Base-by-base conservation (phyloP, 2,888 invertebrate genomes). In the Dasysyrphus tricinctus region DNA sequence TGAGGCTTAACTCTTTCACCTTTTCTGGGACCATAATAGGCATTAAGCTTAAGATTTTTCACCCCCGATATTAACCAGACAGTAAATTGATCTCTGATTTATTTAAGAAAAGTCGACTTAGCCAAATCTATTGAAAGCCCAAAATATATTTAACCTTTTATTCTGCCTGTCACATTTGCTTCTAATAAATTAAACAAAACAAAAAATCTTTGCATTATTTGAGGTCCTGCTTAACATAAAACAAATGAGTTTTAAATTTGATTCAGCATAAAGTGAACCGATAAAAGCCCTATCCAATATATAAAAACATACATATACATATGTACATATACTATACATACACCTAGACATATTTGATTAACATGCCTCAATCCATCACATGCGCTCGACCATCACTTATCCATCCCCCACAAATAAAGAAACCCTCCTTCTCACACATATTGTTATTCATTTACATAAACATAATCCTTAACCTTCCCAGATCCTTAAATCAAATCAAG, bases 401-500 rank as follows among this genome's bases (percentile, higher is more conserved):
- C 86, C 81, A 67, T 29, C 3, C 34, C 3, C 34, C 19, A 16
- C 32, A 44, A 44, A 49, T 9, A 65, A 5, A 49, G 11, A 67
- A 0, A 12, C 47, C 5, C 16, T 32, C 16, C 11, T 11, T 2
- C 19, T 11, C 39, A 37, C 37, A 37, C 61, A 54, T n/a, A n/a
- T 16, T 70, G 44, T 70, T 70, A 80, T 74, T 81, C 80, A 86
- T 86, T 86, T 82, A 75, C 86, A 86, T 82, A 82, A 81, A 82
- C 75, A 86, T 75, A 86, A 65, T 79, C 63, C 78, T 82, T 72
- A 81, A 79, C 86, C 78, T 86, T 82, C 72, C 74, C 44, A 70
- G 78, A 78, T 78, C 59, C 86, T 82, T 86, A 82, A 82, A 86
- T 82, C 82, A 86, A 86, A 86, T 86, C 82, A 86, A 78, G 77